phyloP scores from a whole-genome alignment of 2,797 vertebrate genomes.

The Thamnophis elegans region DNA sequence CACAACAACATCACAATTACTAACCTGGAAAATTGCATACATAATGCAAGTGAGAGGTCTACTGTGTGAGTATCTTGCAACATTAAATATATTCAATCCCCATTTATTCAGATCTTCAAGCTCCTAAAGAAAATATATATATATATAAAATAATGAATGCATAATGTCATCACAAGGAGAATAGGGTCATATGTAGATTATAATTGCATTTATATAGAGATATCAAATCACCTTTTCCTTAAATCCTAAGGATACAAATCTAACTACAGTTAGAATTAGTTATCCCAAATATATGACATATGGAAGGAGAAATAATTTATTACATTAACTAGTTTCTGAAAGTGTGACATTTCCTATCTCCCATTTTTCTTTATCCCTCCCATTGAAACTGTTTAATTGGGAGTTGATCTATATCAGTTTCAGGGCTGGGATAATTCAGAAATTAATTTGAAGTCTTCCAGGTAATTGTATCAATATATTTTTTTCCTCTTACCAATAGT shows the following conservation, averaged over 20 bases:
- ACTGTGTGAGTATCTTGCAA: conserved; percentile 90
- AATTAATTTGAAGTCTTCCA: not conserved
- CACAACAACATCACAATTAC: conserved; percentile 24
- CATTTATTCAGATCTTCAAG: conserved; percentile 95
- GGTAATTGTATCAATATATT: not conserved
- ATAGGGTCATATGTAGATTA: not conserved
- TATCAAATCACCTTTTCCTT: not conserved
- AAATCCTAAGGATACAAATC: not conserved
- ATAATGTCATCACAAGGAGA: not conserved
- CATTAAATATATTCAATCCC: conserved; percentile 96
- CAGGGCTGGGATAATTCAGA: not conserved
- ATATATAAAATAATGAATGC: not conserved
- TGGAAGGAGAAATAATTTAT: not conserved
- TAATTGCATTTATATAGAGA: not conserved
- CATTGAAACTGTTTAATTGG: not conserved
- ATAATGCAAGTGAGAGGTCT: conserved; percentile 94
- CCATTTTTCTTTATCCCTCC: not conserved
- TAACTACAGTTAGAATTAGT: not conserved
- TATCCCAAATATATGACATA: not conserved
- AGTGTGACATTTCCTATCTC: not conserved
- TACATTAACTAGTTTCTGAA: not conserved
- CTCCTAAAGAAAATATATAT: conserved; percentile 74
- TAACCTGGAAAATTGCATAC: conserved; percentile 96
- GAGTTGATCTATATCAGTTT: not conserved
- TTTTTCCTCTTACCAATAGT: not conserved